phyloP scores from a whole-genome alignment of 2,888 invertebrate species.

The Orthonevra nobilis region DNA sequence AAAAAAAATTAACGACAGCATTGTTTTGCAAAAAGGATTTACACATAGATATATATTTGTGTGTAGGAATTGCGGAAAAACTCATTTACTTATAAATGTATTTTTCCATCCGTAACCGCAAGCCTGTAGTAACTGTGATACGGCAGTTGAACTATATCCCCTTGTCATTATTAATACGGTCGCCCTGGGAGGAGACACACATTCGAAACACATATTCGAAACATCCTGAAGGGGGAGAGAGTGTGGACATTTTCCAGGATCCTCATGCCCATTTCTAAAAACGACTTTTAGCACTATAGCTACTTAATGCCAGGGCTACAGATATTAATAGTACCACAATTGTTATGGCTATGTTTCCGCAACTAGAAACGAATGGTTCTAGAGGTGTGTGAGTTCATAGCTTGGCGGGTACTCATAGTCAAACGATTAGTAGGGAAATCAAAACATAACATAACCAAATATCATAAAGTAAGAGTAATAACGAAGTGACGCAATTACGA shows the following conservation, averaged over 20 bases:
- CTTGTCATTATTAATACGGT: conserved; percentile 60
- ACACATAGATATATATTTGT: background rate
- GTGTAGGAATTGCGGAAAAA: no score
- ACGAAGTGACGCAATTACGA: no score
- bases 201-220: no score
- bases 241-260: conserved; percentile 14
- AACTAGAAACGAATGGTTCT: conserved; percentile 53
- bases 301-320: background rate
- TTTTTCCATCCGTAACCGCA: conserved; percentile 14
- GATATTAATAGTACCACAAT: conserved; percentile 62
- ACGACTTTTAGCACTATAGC: conserved; percentile 39
- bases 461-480: conserved; percentile 44
- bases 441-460: conserved; percentile 53
- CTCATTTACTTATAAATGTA: background rate
- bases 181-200: conserved; percentile 48
- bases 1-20: conserved; percentile 16
- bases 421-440: conserved; percentile 31
- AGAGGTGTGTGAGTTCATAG: no score
- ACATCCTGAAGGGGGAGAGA: background rate
- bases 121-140: conserved; percentile 41
- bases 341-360: conserved; percentile 63
- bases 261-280: conserved; percentile 48
- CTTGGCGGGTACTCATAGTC: no score
- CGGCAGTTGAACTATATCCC: conserved; percentile 47
- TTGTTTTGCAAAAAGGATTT: conserved; percentile 41